Percentiles rank a stretch among this genome's conserved stretches.
Evolutionary conservation across 2,888 invertebrate genomes (phyloP).

Genomic region (Caenorhabditis sp.): DNA sequence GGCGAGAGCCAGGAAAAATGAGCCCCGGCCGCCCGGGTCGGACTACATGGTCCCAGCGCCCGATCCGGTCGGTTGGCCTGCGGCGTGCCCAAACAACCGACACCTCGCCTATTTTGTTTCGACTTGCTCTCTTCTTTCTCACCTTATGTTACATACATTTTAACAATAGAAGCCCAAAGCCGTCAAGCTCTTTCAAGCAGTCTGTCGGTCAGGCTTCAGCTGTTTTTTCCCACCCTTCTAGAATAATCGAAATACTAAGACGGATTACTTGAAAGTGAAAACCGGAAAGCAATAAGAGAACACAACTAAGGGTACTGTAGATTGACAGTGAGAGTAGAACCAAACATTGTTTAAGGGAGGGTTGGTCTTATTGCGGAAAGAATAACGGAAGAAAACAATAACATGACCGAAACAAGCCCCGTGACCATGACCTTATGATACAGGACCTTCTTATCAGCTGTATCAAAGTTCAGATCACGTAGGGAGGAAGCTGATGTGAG

Average conservation of each 20-base stretch:
- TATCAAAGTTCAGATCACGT: constrained; percentile 44
- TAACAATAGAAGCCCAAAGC: background rate
- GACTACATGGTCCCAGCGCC: constrained; percentile 52
- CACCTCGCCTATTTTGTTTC: constrained; percentile 14
- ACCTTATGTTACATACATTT: constrained; percentile 1
- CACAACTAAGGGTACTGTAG: background rate
- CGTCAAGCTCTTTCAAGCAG: background rate
- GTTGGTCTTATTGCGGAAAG: background rate
- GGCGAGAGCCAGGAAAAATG: constrained; percentile 62
- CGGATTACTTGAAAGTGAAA: background rate
- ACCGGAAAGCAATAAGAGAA: background rate
- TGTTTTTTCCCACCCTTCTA: background rate
- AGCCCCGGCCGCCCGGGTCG: constrained; percentile 57
- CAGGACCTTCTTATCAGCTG: constrained; percentile 32
- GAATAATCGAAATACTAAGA: background rate
- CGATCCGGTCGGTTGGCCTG: constrained; percentile 22
- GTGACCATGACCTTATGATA: constrained; percentile 35
- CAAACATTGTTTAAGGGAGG: background rate
- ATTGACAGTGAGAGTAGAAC: background rate
- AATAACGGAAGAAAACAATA: constrained; percentile 21
- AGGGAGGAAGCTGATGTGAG: constrained; percentile 20
- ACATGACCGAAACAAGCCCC: constrained; percentile 31
- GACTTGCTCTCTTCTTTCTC: constrained; percentile 5
- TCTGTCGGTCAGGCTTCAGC: background rate
- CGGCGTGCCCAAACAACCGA: constrained; percentile 23